These are phyloP conservation scores for human DNA, from an alignment of 2,113 vertebrate species.

Conservation along the genomic window DNA sequence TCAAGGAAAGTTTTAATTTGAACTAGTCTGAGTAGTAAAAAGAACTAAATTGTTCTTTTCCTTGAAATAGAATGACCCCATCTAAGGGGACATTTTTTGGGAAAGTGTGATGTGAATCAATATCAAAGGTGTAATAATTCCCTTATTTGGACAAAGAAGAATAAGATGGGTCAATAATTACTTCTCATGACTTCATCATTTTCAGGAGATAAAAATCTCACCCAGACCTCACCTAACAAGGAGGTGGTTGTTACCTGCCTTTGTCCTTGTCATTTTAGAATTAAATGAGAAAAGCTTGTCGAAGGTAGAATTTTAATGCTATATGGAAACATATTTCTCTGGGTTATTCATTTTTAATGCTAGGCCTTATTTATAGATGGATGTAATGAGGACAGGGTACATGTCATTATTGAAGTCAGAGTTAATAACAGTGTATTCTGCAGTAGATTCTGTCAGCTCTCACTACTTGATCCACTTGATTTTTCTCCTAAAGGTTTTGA, in stretches of 20 bases:
- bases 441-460: background rate
- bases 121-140: background rate
- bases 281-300: background rate
- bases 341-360: slow-evolving; percentile 13
- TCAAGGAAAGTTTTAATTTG: background rate
- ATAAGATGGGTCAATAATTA: background rate
- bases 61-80: background rate
- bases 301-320: background rate
- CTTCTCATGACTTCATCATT: background rate
- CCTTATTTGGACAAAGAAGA: background rate
- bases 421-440: background rate
- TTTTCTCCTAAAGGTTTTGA: background rate
- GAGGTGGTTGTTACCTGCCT: background rate
- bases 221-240: background rate
- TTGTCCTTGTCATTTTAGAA: slow-evolving; percentile 24
- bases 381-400: background rate
- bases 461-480: background rate
- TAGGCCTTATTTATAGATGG: background rate
- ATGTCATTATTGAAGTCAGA: background rate
- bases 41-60: background rate
- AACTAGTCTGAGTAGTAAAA: background rate
- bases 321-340: background rate
- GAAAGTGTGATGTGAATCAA: background rate
- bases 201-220: background rate
- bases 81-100: background rate